Conservation (phyloP, 2,888 invertebrate species). For the Branchinecta sandiegonensis region DNA sequence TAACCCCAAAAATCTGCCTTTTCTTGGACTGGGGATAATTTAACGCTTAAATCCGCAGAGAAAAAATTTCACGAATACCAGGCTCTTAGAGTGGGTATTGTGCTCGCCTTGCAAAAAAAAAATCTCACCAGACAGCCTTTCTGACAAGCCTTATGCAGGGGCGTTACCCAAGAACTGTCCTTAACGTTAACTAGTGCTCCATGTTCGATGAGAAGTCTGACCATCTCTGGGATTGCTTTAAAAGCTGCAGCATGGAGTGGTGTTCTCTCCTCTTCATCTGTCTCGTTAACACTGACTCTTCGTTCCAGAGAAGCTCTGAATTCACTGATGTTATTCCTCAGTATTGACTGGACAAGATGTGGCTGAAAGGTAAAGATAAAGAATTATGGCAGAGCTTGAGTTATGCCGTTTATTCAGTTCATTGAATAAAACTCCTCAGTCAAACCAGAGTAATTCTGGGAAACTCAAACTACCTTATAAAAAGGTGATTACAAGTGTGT, state of each 20-base stretch:
- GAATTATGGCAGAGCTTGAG: too few relatives aligned
- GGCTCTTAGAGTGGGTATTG: too few relatives aligned
- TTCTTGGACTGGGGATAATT: too few relatives aligned
- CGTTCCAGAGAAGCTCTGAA: constrained; percentile 4
- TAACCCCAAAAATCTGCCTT: too few relatives aligned
- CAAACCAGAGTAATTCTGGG: too few relatives aligned
- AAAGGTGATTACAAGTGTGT: too few relatives aligned
- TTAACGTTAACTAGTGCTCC: background rate
- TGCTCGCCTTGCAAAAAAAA: too few relatives aligned
- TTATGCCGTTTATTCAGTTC: too few relatives aligned
- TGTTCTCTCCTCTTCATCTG: background rate
- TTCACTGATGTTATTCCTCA: background rate
- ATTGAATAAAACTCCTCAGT: too few relatives aligned
- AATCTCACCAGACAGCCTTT: background rate
- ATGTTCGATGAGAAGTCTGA: background rate
- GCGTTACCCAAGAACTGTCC: background rate
- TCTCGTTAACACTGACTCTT: background rate
- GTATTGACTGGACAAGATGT: background rate
- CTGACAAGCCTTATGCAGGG: background rate
- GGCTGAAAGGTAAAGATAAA: background rate
- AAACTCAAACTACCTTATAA: too few relatives aligned
- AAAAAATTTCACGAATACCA: too few relatives aligned
- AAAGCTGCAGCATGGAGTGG: constrained; percentile 8
- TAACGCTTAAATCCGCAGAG: too few relatives aligned
- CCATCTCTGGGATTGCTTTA: background rate